These are phyloP conservation scores for Hephaestus fuliginosus DNA, from an alignment of 2,797 vertebrate species.

Conservation along the genomic window DNA sequence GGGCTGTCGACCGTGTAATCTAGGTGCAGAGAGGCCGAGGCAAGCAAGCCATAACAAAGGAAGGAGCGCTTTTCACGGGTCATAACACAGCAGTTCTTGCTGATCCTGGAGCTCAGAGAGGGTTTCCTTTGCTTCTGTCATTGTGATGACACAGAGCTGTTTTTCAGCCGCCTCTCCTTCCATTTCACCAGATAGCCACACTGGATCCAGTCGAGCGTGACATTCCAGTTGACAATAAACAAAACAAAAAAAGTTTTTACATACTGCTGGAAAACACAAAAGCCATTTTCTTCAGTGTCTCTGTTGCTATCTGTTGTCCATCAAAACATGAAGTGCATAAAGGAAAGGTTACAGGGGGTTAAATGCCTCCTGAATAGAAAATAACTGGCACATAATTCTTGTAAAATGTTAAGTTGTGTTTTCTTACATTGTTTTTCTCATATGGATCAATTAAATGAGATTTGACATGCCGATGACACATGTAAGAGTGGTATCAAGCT, in stretches of 20 bases:
- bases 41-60: constrained; percentile 53
- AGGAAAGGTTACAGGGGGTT: not conserved
- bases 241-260: constrained; percentile 10
- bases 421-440: not conserved
- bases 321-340: not conserved
- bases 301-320: not conserved
- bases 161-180: constrained; percentile 38
- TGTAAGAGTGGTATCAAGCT: not conserved
- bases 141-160: constrained; percentile 51
- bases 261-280: not conserved
- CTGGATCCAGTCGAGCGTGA: constrained; percentile 25
- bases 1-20: constrained; percentile 36
- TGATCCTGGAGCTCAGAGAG: constrained; percentile 62
- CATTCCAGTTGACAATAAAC: constrained; percentile 44
- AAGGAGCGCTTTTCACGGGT: constrained; percentile 17
- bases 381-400: not conserved
- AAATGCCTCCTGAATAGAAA: not conserved
- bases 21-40: constrained; percentile 6
- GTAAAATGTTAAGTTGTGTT: not conserved
- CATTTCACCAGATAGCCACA: constrained; percentile 26
- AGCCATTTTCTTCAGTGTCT: not conserved
- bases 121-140: constrained; percentile 32
- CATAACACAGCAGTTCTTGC: constrained; percentile 34
- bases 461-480: not conserved
- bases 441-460: not conserved